Evolutionary conservation across 2,888 invertebrate species (phyloP).

Genomic region (Phengaris alcon): DNA sequence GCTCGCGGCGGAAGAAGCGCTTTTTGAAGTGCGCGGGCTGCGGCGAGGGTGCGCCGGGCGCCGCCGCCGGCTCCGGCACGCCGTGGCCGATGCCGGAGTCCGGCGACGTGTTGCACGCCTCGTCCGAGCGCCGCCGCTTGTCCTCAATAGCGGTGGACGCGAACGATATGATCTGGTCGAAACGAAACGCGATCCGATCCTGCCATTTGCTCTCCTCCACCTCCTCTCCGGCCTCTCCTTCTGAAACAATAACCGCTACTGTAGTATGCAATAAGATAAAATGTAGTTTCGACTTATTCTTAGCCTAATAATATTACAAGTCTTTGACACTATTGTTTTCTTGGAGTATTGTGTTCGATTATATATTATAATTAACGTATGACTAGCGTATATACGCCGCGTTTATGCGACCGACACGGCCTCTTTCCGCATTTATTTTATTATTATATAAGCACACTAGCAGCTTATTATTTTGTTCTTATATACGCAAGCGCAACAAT

Average conservation of each 20-base stretch:
- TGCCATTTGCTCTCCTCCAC: slow-evolving; percentile 94
- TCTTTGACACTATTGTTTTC: too few species aligned
- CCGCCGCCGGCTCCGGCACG: slow-evolving; percentile 53
- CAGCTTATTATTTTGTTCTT: too few species aligned
- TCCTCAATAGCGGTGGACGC: slow-evolving; percentile 95
- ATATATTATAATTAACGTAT: too few species aligned
- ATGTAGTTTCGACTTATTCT: too few species aligned
- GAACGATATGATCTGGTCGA: slow-evolving; percentile 95
- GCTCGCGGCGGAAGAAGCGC: slow-evolving; percentile 88
- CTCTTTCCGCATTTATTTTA: too few species aligned
- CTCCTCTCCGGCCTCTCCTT: slow-evolving; percentile 81
- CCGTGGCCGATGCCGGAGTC: slow-evolving; percentile 91
- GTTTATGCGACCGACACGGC: too few species aligned
- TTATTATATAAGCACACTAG: too few species aligned
- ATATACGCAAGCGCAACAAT: too few species aligned
- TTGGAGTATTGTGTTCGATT: too few species aligned
- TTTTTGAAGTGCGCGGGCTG: slow-evolving; percentile 84
- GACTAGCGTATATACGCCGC: too few species aligned
- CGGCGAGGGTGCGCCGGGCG: slow-evolving; percentile 61
- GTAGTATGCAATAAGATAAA: neutral
- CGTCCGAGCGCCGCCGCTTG: slow-evolving; percentile 90
- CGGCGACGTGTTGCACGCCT: slow-evolving; percentile 90
- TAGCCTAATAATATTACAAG: too few species aligned
- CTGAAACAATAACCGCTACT: slow-evolving; percentile 53
- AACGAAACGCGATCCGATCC: slow-evolving; percentile 94